A percentile compares a stretch with the other conserved stretches of the same genome.
phyloP scores from a whole-genome alignment of 2,113 vertebrate genomes.

The Notechis scutatus region DNA sequence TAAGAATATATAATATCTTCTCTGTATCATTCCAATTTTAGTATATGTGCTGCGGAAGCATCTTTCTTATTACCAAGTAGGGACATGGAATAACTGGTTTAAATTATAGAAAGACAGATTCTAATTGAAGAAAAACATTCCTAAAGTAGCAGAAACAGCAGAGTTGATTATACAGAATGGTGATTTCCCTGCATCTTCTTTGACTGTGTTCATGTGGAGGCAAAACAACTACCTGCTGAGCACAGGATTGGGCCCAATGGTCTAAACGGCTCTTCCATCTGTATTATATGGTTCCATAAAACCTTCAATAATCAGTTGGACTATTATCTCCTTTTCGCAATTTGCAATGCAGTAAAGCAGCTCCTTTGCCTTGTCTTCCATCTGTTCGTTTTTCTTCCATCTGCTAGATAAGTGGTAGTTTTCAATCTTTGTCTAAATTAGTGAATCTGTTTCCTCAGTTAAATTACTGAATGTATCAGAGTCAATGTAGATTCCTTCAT shows the following conservation, averaged over 20 bases:
- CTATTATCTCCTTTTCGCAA: neutral
- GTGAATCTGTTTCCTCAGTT: neutral
- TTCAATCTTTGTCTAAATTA: neutral
- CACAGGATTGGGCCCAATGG: neutral
- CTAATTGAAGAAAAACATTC: neutral
- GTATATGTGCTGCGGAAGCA: no score
- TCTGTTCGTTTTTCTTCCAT: neutral
- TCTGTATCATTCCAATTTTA: no score
- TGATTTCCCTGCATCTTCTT: neutral
- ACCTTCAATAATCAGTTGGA: neutral
- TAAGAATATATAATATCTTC: neutral
- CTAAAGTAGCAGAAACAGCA: neutral
- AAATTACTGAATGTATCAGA: neutral
- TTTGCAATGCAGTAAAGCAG: neutral
- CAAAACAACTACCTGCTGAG: neutral
- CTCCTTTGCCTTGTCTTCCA: neutral
- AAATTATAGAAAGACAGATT: no score
- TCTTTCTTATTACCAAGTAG: no score
- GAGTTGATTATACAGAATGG: neutral
- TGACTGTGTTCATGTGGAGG: neutral
- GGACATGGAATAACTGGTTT: no score
- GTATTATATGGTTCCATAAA: neutral
- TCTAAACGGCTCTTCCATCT: neutral
- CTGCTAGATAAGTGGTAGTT: neutral
- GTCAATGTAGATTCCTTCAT: neutral